Evolutionary conservation across 1,140 invertebrate genomes (phyloP).

Genomic region (Ips nitidus): DNA sequence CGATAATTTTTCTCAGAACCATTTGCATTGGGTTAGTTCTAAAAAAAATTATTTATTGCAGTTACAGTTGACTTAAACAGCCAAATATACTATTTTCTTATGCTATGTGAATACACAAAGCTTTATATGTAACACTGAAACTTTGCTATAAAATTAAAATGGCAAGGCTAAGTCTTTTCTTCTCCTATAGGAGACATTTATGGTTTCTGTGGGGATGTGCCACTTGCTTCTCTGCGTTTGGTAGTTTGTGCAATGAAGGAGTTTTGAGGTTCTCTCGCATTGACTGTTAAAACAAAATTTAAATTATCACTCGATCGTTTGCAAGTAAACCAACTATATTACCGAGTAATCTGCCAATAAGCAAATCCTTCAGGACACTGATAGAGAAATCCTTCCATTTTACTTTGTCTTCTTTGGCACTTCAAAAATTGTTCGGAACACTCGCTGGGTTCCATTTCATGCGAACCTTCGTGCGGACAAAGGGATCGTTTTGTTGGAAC

Average conservation of each 20-base stretch:
- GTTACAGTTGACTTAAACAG: no score
- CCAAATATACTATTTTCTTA: no score
- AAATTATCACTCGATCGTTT: no score
- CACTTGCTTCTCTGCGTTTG: slow-evolving; percentile 53
- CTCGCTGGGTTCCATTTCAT: slow-evolving; percentile 62
- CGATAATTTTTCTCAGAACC: neutral
- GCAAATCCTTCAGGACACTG: slow-evolving; percentile 74
- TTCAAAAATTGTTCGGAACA: slow-evolving; percentile 75
- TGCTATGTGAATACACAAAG: no score
- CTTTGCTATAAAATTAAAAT: slow-evolving; percentile 6
- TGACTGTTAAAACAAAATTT: slow-evolving; percentile 44
- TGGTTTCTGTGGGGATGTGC: slow-evolving; percentile 57
- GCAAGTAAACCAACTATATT: neutral
- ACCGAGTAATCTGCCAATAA: slow-evolving; percentile 73
- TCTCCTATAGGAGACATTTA: slow-evolving; percentile 52
- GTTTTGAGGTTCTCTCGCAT: slow-evolving; percentile 64
- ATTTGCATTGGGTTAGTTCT: neutral
- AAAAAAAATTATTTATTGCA: neutral
- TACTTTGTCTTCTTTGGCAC: slow-evolving; percentile 59
- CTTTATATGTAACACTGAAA: no score
- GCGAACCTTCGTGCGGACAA: slow-evolving; percentile 70
- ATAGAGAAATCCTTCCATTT: slow-evolving; percentile 69
- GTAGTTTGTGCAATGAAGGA: slow-evolving; percentile 61
- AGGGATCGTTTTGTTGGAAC: slow-evolving; percentile 57
- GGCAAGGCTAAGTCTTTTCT: slow-evolving; percentile 38